A percentile compares a stretch with the other conserved stretches of the same genome.
These are phyloP conservation scores for Donacobius atricapilla DNA, from an alignment of 2,113 vertebrate genomes.

Conservation along the genomic window DNA sequence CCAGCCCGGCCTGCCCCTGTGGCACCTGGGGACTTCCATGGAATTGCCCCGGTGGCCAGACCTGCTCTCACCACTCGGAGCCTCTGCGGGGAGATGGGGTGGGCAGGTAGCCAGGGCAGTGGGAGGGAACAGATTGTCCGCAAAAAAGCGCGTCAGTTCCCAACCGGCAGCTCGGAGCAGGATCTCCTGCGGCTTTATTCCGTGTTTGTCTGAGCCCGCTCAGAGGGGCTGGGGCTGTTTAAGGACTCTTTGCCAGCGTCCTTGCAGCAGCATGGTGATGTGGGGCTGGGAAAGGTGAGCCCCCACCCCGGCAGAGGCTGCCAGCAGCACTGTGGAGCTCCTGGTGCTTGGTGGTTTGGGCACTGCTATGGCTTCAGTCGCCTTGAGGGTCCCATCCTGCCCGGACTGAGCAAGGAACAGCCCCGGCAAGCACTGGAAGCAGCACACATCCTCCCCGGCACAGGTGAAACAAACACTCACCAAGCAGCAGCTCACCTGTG, in stretches of 20 bases:
- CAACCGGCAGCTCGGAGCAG: neutral
- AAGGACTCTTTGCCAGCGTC: neutral
- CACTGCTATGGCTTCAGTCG: rapidly evolving
- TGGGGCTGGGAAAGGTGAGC: neutral
- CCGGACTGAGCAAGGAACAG: rapidly evolving
- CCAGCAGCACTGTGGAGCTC: neutral
- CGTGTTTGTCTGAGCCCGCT: neutral
- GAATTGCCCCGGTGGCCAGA: neutral
- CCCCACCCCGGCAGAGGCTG: neutral
- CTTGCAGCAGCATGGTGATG: neutral
- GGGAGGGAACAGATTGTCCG: slow-evolving; percentile 24
- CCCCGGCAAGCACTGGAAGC: rapidly evolving
- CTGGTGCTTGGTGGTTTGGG: neutral
- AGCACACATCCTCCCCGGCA: neutral
- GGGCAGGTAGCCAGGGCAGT: neutral
- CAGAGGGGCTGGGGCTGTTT: neutral
- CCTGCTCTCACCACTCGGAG: rapidly evolving
- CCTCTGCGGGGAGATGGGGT: neutral
- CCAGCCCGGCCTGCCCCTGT: neutral
- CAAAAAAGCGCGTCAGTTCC: neutral
- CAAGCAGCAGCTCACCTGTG: neutral
- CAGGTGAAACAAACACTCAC: neutral
- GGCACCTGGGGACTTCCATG: neutral
- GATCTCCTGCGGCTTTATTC: neutral
- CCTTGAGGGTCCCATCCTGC: neutral